Conservation (phyloP, 1,140 invertebrate genomes). For the Euwallacea fornicatus region DNA sequence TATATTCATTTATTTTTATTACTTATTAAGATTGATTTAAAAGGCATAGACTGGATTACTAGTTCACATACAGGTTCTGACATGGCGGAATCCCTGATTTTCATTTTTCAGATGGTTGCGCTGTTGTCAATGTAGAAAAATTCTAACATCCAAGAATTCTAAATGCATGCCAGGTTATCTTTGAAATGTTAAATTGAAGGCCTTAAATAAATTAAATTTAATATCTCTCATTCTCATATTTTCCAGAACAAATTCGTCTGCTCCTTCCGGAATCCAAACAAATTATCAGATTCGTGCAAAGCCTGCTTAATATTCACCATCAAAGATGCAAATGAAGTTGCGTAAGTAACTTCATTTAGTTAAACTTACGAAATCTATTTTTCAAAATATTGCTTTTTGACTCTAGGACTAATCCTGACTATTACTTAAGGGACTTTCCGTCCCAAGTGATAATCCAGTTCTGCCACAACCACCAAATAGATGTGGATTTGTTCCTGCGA, state of each 20-base stretch:
- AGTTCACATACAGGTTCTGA: too few relatives aligned
- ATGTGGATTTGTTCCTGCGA: neutral
- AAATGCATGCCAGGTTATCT: too few relatives aligned
- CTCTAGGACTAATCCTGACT: slow-evolving; percentile 15
- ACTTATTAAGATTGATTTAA: too few relatives aligned
- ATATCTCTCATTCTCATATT: neutral
- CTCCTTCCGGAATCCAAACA: neutral
- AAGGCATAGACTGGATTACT: too few relatives aligned
- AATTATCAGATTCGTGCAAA: neutral
- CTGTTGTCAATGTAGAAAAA: too few relatives aligned
- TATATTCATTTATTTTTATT: too few relatives aligned
- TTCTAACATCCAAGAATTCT: too few relatives aligned
- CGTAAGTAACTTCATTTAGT: neutral
- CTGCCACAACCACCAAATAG: slow-evolving; percentile 22
- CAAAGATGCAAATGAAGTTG: neutral
- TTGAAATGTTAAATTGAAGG: too few relatives aligned
- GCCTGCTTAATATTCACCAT: slow-evolving; percentile 2
- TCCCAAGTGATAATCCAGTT: slow-evolving; percentile 21
- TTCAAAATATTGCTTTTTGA: slow-evolving; percentile 1
- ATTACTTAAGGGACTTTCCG: slow-evolving; percentile 12
- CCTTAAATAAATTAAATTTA: neutral
- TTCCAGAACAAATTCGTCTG: slow-evolving; percentile 4
- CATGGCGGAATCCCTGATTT: too few relatives aligned
- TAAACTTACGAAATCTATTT: neutral
- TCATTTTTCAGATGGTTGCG: too few relatives aligned